Evolutionary conservation across 2,888 invertebrate species (phyloP).

Genomic region (Augiades crinisus): DNA sequence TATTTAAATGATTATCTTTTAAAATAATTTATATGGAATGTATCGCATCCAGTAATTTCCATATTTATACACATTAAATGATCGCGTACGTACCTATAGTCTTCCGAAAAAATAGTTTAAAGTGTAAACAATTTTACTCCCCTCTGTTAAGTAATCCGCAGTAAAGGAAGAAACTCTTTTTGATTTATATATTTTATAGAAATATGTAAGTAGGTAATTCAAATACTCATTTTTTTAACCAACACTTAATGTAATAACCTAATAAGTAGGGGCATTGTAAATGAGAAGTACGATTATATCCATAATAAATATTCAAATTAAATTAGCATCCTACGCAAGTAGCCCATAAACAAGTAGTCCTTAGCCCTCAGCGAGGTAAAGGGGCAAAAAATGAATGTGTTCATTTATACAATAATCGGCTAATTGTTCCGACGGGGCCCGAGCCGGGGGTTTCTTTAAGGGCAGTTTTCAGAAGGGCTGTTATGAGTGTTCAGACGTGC

Average conservation of each 20-base stretch:
- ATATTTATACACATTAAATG: too few relatives aligned
- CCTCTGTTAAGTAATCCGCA: too few relatives aligned
- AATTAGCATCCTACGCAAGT: slow-evolving; percentile 14
- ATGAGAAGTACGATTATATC: slow-evolving; percentile 1
- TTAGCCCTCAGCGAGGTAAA: background rate
- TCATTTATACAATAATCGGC: slow-evolving; percentile 35
- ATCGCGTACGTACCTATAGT: too few relatives aligned
- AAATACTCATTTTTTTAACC: too few relatives aligned
- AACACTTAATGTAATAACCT: too few relatives aligned
- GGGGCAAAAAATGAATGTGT: slow-evolving; percentile 22
- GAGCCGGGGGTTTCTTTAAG: background rate
- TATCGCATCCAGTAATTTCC: too few relatives aligned
- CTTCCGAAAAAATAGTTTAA: background rate
- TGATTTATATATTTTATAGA: too few relatives aligned
- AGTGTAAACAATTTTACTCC: too few relatives aligned
- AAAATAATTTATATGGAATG: too few relatives aligned
- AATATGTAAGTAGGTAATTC: too few relatives aligned
- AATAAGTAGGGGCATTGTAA: slow-evolving; percentile 3
- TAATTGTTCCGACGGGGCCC: slow-evolving; percentile 20
- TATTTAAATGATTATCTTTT: too few relatives aligned
- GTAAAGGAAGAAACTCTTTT: too few relatives aligned
- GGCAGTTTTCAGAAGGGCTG: background rate
- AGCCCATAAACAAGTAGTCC: background rate
- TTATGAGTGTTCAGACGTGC: background rate
- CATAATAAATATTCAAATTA: slow-evolving; percentile 20